Evolutionary conservation across 2,888 invertebrate genomes (phyloP), one percentile per base, ranked within the genome.

Genomic region (Eupithecia exiguata): DNA sequence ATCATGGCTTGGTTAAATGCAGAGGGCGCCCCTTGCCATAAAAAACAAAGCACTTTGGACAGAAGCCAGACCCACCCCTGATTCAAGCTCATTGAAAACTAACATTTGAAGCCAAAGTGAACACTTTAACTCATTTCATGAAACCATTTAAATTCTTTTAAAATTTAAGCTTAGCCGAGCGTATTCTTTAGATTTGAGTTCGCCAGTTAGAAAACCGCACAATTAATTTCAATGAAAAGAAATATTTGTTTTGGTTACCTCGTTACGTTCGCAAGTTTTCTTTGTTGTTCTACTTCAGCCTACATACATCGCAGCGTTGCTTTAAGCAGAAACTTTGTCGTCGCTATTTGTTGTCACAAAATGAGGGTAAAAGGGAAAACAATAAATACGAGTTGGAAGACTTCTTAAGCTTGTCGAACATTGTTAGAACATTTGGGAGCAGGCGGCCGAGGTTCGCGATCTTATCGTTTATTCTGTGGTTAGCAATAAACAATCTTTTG

Each of bases 11-110:
- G 87, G 88, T 87, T 88, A 84, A 86, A 80, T 84, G 87, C 84
- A 86, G 84, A 81, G 82, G 83, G 83, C 85, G 84, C 81, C 84
- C 46, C 70, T 49, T 84, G 85, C 87, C 86, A 91, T 91, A 92
- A 93, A 93, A 92, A 94, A 90, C 88, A 87, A 89, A 89, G 86
- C 92, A 91, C 91, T 93, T 92, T 93, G 93, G 93, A 89, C 87
- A 84, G 81, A 82, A 89, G 92, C 93, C 93, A 93, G 88, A 77
- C 83, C 84, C 80, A 83, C 85, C 84, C 83, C 83, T 83, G 84
- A 87, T 86, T 88, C 88, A 86, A 88, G 87, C 89, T 89, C 90
- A 91, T 92, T 92, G 90, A 91, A 92, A 89, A 87, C 88, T 88
- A 89, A 84, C 88, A 86, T 90, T 92, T 89, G 87, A 91, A 89